Percentiles rank a stretch among this genome's conserved stretches.
Evolutionary conservation across 1,140 invertebrate species (phyloP).

Genomic region (Epicauta chinensis): DNA sequence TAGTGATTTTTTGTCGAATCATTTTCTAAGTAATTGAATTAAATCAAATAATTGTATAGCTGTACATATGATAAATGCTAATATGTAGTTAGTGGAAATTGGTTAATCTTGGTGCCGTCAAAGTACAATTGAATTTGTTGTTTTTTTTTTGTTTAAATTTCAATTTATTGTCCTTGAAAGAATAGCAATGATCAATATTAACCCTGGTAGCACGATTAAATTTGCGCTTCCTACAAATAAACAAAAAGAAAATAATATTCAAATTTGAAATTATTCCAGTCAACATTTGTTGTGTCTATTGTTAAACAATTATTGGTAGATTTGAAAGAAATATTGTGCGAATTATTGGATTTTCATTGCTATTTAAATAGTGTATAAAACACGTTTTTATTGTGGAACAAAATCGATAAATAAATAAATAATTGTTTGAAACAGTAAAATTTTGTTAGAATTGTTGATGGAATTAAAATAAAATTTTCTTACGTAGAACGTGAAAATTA

Average conservation of each 20-base stretch:
- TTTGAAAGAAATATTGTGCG: not conserved
- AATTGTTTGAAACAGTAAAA: too few species aligned
- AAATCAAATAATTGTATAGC: too few species aligned
- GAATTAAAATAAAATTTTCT: too few species aligned
- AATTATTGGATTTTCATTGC: not conserved
- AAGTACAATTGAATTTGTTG: too few species aligned
- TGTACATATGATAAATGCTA: too few species aligned
- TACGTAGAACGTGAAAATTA: not conserved
- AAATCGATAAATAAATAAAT: too few species aligned
- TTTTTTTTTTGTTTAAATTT: not conserved
- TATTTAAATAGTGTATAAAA: not conserved
- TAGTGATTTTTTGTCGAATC: too few species aligned
- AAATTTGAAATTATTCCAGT: not conserved
- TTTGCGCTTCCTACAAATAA: slow-evolving; percentile 7
- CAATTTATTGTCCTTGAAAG: slow-evolving; percentile 7
- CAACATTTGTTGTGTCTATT: not conserved
- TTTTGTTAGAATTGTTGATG: too few species aligned
- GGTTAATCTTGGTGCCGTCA: too few species aligned
- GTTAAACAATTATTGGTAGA: not conserved
- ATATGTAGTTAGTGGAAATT: too few species aligned
- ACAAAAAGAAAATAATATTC: not conserved
- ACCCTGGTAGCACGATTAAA: slow-evolving; percentile 9
- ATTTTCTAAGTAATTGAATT: too few species aligned
- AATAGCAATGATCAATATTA: slow-evolving; percentile 7
- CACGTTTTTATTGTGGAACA: not conserved